phyloP scores from a whole-genome alignment of 2,113 vertebrate species.

The Apteryx owenii region DNA sequence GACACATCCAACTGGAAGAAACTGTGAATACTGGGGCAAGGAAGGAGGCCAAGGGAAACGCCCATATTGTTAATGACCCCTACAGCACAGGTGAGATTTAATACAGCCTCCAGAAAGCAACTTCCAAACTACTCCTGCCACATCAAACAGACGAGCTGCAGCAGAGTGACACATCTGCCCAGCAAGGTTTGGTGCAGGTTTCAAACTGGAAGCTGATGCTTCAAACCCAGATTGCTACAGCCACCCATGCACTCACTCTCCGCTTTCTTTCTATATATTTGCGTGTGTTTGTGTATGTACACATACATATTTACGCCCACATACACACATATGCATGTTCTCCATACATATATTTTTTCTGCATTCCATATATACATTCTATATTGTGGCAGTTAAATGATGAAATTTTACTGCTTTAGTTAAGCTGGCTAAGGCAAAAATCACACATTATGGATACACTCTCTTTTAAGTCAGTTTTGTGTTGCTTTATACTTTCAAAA shows the following conservation, averaged over 20 bases:
- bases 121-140: not conserved
- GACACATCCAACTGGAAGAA: not conserved
- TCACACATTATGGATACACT: not conserved
- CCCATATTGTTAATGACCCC: not conserved
- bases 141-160: not conserved
- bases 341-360: not conserved
- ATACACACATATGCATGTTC: not conserved
- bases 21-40: not conserved
- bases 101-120: not conserved
- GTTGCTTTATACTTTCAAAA: not conserved
- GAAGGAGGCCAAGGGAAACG: not conserved
- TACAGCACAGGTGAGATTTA: not conserved
- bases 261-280: not conserved
- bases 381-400: not conserved
- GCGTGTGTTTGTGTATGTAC: rapidly evolving
- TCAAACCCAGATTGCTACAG: not conserved
- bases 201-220: not conserved
- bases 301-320: not conserved
- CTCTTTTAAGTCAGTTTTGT: not conserved
- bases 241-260: rapidly evolving
- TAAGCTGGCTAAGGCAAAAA: not conserved
- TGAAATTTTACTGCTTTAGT: not conserved
- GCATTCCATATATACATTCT: not conserved
- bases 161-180: not conserved
- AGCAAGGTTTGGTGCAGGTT: not conserved